These are phyloP conservation scores for Baronia brevicornis DNA, from an alignment of 2,888 invertebrate genomes.

Conservation along the genomic window DNA sequence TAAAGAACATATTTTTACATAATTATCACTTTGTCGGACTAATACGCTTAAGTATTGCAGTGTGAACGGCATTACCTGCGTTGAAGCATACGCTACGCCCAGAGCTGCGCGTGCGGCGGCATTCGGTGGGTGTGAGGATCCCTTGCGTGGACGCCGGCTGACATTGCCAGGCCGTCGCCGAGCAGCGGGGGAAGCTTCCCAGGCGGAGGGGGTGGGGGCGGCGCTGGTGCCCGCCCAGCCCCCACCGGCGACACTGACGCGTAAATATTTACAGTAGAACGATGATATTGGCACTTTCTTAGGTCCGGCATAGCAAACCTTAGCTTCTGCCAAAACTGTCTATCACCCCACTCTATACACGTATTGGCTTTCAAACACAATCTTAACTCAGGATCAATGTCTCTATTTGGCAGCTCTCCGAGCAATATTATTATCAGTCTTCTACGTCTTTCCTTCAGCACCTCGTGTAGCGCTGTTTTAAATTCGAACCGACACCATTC, in stretches of 20 bases:
- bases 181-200: constrained; percentile 78
- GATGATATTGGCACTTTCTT: constrained; percentile 78
- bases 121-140: constrained; percentile 71
- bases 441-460: constrained; percentile 89
- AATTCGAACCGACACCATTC: constrained; percentile 98
- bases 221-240: constrained; percentile 75
- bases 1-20: constrained; percentile 56
- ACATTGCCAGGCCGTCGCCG: constrained; percentile 53
- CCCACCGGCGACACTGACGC: constrained; percentile 77
- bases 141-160: constrained; percentile 58
- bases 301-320: constrained; percentile 92
- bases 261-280: constrained; percentile 83
- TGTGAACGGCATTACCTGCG: constrained; percentile 74
- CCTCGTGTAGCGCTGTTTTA: constrained; percentile 93
- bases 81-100: constrained; percentile 86
- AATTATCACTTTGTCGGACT: constrained; percentile 74
- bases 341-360: constrained; percentile 94
- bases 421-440: constrained; percentile 92
- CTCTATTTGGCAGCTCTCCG: constrained; percentile 91
- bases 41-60: constrained; percentile 73
- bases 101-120: constrained; percentile 81
- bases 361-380: constrained; percentile 93
- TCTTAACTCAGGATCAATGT: constrained; percentile 92
- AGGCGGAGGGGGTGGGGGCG: constrained; percentile 77
- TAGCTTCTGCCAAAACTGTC: constrained; percentile 97